phyloP scores from a whole-genome alignment of 1,140 invertebrate species.

The Zaprionus lachaisei region DNA sequence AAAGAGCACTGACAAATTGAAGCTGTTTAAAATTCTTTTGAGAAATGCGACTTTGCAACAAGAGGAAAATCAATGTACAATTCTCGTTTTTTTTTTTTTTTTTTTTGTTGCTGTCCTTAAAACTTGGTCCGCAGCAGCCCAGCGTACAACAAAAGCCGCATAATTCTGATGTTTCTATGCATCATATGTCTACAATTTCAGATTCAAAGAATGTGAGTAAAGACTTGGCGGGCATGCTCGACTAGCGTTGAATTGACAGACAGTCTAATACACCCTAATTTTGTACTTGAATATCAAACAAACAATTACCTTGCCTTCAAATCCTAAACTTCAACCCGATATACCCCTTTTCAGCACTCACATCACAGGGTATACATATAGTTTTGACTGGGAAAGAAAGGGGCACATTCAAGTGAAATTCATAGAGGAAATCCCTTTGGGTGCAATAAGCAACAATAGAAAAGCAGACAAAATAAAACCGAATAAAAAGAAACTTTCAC shows the following conservation, averaged over 20 bases:
- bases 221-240: not conserved
- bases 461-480: slow-evolving; percentile 18
- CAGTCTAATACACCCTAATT: not conserved
- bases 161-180: too few relatives aligned
- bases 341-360: not conserved
- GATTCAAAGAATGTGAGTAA: slow-evolving; percentile 26
- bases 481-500: slow-evolving; percentile 45
- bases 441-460: slow-evolving; percentile 56
- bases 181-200: slow-evolving; percentile 63
- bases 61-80: slow-evolving; percentile 42
- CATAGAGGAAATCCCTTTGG: slow-evolving; percentile 52
- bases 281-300: not conserved
- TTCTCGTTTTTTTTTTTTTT: slow-evolving; percentile 8
- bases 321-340: not conserved
- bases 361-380: slow-evolving; percentile 40
- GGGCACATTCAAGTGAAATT: slow-evolving; percentile 13
- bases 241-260: not conserved
- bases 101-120: slow-evolving; percentile 14
- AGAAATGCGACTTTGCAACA: slow-evolving; percentile 7
- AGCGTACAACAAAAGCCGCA: slow-evolving; percentile 51
- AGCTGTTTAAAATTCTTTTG: slow-evolving; percentile 35
- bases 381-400: slow-evolving; percentile 33
- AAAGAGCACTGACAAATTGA: slow-evolving; percentile 22
- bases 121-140: slow-evolving; percentile 2
- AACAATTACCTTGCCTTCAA: not conserved